Conservation (phyloP, 2,113 vertebrate species). For the Pionites leucogaster region DNA sequence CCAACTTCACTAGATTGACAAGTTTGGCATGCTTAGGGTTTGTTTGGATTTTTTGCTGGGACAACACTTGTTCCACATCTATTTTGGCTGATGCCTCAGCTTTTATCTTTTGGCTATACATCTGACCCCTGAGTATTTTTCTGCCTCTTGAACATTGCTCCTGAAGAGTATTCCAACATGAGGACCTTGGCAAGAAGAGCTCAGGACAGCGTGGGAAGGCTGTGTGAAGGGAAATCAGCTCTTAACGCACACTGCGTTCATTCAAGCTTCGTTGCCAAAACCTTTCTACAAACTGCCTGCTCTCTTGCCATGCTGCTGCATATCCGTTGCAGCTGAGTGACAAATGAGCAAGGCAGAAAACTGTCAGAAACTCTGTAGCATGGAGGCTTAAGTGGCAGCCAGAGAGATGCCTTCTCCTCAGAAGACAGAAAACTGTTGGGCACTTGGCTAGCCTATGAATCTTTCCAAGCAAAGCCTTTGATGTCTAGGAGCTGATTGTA, state of each 20-base stretch:
- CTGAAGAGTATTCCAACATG: background rate
- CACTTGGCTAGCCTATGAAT: background rate
- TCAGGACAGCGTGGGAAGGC: background rate
- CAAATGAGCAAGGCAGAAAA: background rate
- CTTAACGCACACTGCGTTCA: background rate
- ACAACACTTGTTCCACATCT: background rate
- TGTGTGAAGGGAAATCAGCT: background rate
- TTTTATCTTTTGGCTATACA: background rate
- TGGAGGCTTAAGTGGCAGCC: background rate
- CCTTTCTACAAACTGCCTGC: background rate
- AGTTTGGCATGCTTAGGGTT: background rate
- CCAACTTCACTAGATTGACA: background rate
- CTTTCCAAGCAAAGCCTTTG: background rate
- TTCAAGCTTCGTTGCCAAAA: background rate
- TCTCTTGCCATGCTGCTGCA: background rate
- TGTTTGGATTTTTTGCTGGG: background rate
- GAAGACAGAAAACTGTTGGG: background rate
- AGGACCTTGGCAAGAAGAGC: background rate
- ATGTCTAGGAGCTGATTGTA: background rate
- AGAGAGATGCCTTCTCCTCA: background rate
- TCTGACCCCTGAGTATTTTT: background rate
- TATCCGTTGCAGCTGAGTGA: background rate
- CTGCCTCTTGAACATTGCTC: background rate
- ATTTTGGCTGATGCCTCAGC: background rate
- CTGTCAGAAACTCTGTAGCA: background rate